phyloP scores from a whole-genome alignment of 2,888 invertebrate species.

The Macaria liturata region DNA sequence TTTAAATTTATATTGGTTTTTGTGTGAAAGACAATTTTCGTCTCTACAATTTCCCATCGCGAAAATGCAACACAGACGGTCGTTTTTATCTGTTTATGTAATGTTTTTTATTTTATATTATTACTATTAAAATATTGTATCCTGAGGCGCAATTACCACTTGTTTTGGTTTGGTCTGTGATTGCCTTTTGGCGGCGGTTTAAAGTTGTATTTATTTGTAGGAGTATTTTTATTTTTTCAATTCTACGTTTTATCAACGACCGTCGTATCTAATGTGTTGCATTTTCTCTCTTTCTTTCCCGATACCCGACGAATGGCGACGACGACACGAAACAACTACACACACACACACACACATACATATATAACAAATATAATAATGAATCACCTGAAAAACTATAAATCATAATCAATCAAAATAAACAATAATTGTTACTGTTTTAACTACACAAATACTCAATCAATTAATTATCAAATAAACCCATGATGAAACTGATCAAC shows the following conservation, averaged over 20 bases:
- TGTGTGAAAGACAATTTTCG: conserved; percentile 47
- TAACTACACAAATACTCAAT: too few species aligned
- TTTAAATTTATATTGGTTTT: neutral
- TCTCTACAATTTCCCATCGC: conserved; percentile 48
- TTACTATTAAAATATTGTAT: conserved; percentile 31
- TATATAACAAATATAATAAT: neutral
- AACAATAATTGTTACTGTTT: too few species aligned
- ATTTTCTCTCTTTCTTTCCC: conserved; percentile 79
- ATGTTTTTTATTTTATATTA: conserved; percentile 29
- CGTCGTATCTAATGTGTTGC: conserved; percentile 78
- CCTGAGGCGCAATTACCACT: conserved; percentile 42
- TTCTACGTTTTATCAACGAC: conserved; percentile 45
- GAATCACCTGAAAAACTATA: neutral
- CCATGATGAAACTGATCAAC: neutral
- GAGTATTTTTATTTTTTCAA: conserved; percentile 23
- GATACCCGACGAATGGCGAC: conserved; percentile 51
- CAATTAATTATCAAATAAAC: neutral
- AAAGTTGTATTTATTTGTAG: conserved; percentile 37
- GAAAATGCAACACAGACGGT: conserved; percentile 84
- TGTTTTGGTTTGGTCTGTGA: conserved; percentile 70
- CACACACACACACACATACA: conserved; percentile 7
- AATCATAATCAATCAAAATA: too few species aligned
- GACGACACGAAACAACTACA: conserved; percentile 34
- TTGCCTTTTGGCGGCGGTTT: conserved; percentile 74
- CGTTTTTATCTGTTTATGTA: conserved; percentile 42